phyloP scores from a whole-genome alignment of 2,888 invertebrate species.

The Drosophila anomelani region DNA sequence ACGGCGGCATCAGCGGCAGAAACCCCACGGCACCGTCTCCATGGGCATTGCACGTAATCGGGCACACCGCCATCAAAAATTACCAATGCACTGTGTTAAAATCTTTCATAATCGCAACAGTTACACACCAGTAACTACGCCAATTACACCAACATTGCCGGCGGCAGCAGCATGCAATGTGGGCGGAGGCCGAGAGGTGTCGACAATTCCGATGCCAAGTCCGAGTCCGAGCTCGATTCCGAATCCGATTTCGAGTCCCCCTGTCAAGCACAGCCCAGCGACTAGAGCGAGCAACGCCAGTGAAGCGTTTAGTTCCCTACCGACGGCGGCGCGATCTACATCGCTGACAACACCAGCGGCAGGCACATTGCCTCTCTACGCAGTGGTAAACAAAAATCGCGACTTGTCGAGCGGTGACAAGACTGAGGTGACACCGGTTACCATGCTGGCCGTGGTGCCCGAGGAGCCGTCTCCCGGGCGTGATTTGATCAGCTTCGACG shows the following conservation, averaged over 20 bases:
- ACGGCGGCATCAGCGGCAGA: constrained; percentile 74
- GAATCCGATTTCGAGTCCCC: constrained; percentile 21
- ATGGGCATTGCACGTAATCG: constrained; percentile 79
- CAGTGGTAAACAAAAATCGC: constrained; percentile 80
- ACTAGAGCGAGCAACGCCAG: constrained; percentile 47
- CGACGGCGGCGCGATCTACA: constrained; percentile 74
- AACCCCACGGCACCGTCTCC: constrained; percentile 70
- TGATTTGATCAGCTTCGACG: constrained; percentile 83
- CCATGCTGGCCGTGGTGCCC: constrained; percentile 47
- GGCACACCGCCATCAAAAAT: constrained; percentile 80
- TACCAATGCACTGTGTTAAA: constrained; percentile 83
- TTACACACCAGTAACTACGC: constrained; percentile 47
- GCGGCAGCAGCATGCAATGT: constrained; percentile 24
- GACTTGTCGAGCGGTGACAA: constrained; percentile 43
- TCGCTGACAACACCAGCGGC: constrained; percentile 42
- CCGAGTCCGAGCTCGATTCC: constrained; percentile 8
- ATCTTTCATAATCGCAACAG: constrained; percentile 83
- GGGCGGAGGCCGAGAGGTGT: constrained; percentile 31
- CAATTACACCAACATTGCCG: constrained; percentile 15
- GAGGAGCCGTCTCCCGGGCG: constrained; percentile 56
- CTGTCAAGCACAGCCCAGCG: constrained; percentile 12
- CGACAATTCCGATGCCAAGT: constrained; percentile 22
- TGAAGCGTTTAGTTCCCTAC: constrained; percentile 62
- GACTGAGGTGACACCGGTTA: constrained; percentile 41
- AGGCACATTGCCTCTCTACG: constrained; percentile 73